Conservation (phyloP, 1,140 invertebrate genomes). For the Nautilus pompilius region DNA sequence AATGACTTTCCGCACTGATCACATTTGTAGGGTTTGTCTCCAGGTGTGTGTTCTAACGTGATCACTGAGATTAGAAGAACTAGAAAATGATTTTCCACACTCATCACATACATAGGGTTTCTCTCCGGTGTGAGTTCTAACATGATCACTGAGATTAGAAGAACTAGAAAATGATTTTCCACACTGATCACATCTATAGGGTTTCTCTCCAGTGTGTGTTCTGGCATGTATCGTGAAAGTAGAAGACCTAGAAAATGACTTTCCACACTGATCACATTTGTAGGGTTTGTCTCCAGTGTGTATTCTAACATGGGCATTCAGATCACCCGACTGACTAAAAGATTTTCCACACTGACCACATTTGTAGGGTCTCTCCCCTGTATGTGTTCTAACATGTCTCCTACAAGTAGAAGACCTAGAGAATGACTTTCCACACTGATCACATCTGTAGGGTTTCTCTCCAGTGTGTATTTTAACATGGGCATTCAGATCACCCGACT, state of each 20-base stretch:
- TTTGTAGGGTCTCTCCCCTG: constrained; percentile 5
- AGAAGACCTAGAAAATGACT: constrained; percentile 6
- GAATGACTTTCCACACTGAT: constrained; percentile 11
- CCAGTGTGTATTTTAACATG: constrained; percentile 12
- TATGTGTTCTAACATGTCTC: constrained; percentile 8
- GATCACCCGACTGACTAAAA: constrained; percentile 5
- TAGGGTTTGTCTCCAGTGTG: constrained; percentile 13
- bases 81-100: constrained; percentile 6
- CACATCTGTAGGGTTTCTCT: constrained; percentile 13
- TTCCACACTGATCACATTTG: constrained; percentile 12
- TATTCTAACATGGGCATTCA: constrained; percentile 7
- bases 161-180: constrained; percentile 5
- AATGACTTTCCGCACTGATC: constrained; percentile 10
- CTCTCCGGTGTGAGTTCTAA: constrained; percentile 8
- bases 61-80: constrained; percentile 7
- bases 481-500: constrained; percentile 1
- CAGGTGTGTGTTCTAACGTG: constrained; percentile 16
- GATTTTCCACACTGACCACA: constrained; percentile 13
- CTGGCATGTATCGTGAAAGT: constrained; percentile 6
- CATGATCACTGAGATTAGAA: constrained; percentile 4
- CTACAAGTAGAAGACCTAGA: neutral
- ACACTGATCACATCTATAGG: constrained; percentile 13
- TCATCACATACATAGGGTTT: constrained; percentile 10
- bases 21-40: constrained; percentile 13
- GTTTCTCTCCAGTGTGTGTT: constrained; percentile 8